A percentile compares a stretch with the other conserved stretches of the same genome.
Conservation (phyloP, 2,113 vertebrate species). For the Thamnaconus septentrionalis region DNA sequence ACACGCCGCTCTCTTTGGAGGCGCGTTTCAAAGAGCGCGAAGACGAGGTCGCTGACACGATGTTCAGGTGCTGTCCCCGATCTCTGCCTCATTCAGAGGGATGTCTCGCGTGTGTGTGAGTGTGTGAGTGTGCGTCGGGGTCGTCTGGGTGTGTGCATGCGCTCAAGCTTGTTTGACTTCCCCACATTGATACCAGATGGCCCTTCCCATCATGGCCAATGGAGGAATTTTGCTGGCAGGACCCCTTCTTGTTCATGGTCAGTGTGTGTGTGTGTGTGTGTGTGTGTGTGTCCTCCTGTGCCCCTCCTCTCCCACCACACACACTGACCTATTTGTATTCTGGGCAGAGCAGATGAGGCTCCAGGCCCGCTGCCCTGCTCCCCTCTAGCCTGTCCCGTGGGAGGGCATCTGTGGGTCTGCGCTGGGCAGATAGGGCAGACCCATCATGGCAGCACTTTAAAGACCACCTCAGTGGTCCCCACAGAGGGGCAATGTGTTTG, state of each 20-base stretch:
- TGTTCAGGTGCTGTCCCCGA: constrained; percentile 57
- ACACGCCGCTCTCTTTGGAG: not conserved
- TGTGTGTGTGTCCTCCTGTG: constrained; percentile 38
- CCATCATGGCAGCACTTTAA: constrained; percentile 75
- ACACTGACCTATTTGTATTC: constrained; percentile 85
- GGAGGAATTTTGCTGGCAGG: constrained; percentile 81
- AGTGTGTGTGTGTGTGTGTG: constrained; percentile 43
- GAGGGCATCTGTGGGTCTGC: constrained; percentile 77
- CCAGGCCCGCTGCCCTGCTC: constrained; percentile 70
- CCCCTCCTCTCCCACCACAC: constrained; percentile 69
- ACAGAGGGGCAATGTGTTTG: constrained; percentile 56
- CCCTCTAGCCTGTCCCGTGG: constrained; percentile 62
- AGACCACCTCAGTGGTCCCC: constrained; percentile 64
- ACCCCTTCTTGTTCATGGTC: constrained; percentile 74
- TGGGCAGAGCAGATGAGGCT: constrained; percentile 82
- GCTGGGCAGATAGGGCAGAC: constrained; percentile 72
- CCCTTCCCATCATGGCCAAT: constrained; percentile 78
- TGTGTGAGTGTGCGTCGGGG: constrained; percentile 12
- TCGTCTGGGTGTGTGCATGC: constrained; percentile 29
- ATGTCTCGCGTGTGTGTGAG: constrained; percentile 26
- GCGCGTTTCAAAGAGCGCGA: not conserved
- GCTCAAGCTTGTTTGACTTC: constrained; percentile 71
- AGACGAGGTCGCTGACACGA: constrained; percentile 39
- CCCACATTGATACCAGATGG: constrained; percentile 81
- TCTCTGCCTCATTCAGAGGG: constrained; percentile 25